phyloP scores from a whole-genome alignment of 2,797 vertebrate species.

The Bradypodion pumilum region DNA sequence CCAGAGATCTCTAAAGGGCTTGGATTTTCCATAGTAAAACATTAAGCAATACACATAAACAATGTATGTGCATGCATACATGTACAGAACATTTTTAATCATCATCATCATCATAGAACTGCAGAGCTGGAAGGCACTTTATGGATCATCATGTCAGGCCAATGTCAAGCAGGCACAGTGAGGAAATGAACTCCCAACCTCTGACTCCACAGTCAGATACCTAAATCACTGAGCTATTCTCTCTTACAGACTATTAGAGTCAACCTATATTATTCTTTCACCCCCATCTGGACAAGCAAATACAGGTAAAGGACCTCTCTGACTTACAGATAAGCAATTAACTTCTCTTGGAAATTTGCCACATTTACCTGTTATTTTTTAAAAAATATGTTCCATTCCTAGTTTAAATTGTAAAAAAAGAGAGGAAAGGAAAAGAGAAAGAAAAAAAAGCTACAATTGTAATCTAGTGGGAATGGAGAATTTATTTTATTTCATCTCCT shows the following conservation, averaged over 20 bases:
- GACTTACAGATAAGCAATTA: slow-evolving; percentile 22
- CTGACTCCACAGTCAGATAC: too few relatives aligned
- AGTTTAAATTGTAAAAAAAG: neutral
- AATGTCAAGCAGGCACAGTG: too few relatives aligned
- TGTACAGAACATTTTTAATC: too few relatives aligned
- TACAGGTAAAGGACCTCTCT: neutral
- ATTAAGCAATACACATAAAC: too few relatives aligned
- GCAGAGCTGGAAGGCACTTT: too few relatives aligned
- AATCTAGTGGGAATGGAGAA: neutral
- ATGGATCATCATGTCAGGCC: too few relatives aligned
- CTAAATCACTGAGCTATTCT: too few relatives aligned
- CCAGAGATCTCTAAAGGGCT: neutral
- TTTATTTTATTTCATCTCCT: neutral
- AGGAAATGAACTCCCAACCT: too few relatives aligned
- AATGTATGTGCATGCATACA: too few relatives aligned
- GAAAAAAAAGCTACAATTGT: neutral
- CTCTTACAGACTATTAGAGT: too few relatives aligned
- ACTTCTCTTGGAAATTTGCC: slow-evolving; percentile 10
- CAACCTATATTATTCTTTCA: neutral
- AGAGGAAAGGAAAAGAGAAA: neutral
- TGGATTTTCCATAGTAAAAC: slow-evolving; percentile 1
- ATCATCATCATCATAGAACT: too few relatives aligned
- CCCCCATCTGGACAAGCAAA: slow-evolving; percentile 16
- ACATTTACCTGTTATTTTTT: neutral
- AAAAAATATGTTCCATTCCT: neutral